phyloP scores from a whole-genome alignment of 92 coral and sea anemone genomes.

The Palythoa grandis region DNA sequence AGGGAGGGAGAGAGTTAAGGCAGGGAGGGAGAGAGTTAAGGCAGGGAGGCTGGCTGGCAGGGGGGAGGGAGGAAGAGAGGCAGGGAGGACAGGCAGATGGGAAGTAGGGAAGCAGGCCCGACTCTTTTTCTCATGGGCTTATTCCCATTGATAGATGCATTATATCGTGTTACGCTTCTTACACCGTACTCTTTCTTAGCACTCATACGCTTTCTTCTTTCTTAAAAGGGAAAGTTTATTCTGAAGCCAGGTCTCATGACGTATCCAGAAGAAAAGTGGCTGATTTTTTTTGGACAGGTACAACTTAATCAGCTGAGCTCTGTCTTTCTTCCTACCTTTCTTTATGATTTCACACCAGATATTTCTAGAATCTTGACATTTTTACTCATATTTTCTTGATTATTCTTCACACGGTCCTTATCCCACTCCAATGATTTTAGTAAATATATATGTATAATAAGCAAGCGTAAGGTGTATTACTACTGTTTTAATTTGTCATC shows the following conservation, averaged over 20 bases:
- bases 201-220: not conserved
- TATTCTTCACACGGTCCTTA: too few species aligned
- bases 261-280: slow-evolving; percentile 77
- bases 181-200: too few species aligned
- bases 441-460: too few species aligned
- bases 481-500: too few species aligned
- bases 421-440: too few species aligned
- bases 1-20: not conserved
- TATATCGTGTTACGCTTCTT: too few species aligned
- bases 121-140: too few species aligned
- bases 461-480: too few species aligned
- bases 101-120: not conserved
- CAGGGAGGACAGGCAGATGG: not conserved
- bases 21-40: not conserved
- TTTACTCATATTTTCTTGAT: too few species aligned
- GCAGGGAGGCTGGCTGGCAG: not conserved
- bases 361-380: too few species aligned
- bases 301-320: not conserved
- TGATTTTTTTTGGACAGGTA: slow-evolving; percentile 98
- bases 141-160: too few species aligned
- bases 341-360: not conserved
- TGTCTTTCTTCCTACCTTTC: not conserved
- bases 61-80: not conserved
- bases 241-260: slow-evolving; percentile 92
- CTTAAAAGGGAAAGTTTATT: slow-evolving; percentile 83